Evolutionary conservation across 1,140 invertebrate genomes (phyloP), one percentile per base, ranked within the genome.

Genomic region (Telenomus remus): DNA sequence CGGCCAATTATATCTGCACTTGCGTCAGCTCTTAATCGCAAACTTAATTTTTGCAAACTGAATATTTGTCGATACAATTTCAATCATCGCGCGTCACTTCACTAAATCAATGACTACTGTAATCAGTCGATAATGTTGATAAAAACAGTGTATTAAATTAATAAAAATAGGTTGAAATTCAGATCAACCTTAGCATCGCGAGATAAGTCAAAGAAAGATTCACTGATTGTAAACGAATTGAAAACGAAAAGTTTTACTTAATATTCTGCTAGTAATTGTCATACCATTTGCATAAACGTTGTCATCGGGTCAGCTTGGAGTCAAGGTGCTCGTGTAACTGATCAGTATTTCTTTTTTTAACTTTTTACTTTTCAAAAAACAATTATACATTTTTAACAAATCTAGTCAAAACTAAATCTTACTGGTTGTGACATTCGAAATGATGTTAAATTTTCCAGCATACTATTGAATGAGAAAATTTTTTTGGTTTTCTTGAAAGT

Each of bases 281-380:
- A 14, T 15, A 27, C 12, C 4, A 76, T 79, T 71, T 64, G 54
- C 55, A 76, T 73, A 65, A 64, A 55, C 27, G 15, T 70, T 68
- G 37, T 33, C 43, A 43, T 51, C 35, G 55, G 77, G 73, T 79
- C 73, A 76, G 19, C 61, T 14, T 42, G 39, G 15, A 72, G 73
- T 76, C 73, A 79, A 76, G 73, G 72, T 51, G 13, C 11, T 13
- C 14, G 50, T 5, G 39, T 33, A 12, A 37, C 0, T 42, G 16
- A 54, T 27, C 19, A 39, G 8, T 48, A 53, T 33, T 54, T 54
- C 47, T 64, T 54, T 53, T 53, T 12, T 44, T 44, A 15, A 63
- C 44, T 53, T 16, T 47, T 3, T n/a, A n/a, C n/a, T n/a, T n/a
- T n/a, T n/a, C n/a, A n/a, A 11, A 50, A 50, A 50, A 27, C 33